Evolutionary conservation across 2,888 invertebrate species (phyloP).

Genomic region (Willowsia nigromaculata): DNA sequence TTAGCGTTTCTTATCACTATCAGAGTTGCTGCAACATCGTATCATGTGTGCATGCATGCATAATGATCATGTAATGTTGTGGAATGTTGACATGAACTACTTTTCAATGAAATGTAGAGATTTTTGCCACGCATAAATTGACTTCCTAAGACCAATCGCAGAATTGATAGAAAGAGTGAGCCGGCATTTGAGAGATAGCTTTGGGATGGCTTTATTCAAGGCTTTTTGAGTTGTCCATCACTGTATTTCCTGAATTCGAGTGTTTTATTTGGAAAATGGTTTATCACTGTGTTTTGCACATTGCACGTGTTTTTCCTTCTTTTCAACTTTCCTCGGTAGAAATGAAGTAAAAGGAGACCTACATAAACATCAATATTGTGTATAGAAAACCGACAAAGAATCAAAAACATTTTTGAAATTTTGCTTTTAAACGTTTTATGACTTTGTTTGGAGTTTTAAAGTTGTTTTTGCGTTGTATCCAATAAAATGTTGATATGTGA

Average conservation of each 20-base stretch:
- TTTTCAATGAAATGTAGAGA: not conserved
- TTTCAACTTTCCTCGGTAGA: not conserved
- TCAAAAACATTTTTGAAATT: not conserved
- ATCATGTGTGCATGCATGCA: not conserved
- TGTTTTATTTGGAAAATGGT: not conserved
- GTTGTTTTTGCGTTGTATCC: not conserved
- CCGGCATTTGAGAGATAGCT: not conserved
- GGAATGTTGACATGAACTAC: slow-evolving; percentile 1
- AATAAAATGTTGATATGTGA: too few relatives aligned
- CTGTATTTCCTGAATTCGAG: not conserved
- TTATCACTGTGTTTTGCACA: too few relatives aligned
- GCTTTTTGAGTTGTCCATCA: not conserved
- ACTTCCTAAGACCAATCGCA: not conserved
- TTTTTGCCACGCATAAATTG: not conserved
- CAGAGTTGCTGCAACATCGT: not conserved
- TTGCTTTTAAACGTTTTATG: not conserved
- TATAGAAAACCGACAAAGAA: not conserved
- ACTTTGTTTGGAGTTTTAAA: not conserved
- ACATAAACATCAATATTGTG: not conserved
- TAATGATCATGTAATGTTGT: not conserved
- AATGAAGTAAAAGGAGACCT: not conserved
- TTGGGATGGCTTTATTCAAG: not conserved
- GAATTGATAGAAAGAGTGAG: not conserved
- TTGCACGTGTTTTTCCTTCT: not conserved
- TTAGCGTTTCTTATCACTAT: not conserved